Conservation (phyloP, 53 echinoderm and acorn worm genomes). For the Zoroaster sp. region DNA sequence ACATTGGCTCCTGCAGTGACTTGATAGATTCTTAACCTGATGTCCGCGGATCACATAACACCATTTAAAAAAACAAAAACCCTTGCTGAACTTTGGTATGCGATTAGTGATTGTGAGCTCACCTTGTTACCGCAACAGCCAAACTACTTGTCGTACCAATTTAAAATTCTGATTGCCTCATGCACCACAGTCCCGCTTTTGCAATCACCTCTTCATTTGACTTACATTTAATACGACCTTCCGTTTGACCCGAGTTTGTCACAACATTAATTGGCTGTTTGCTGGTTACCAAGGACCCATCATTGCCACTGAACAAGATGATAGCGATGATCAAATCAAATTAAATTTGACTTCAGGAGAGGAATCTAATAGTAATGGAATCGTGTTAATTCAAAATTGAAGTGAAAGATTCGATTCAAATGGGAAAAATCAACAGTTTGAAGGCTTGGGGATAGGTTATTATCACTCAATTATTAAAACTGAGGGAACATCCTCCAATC, state of each 20-base stretch:
- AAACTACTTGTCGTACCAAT: background rate
- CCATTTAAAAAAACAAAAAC: too few species aligned
- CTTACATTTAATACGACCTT: background rate
- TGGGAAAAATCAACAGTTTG: background rate
- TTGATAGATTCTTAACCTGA: background rate
- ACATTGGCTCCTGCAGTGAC: background rate
- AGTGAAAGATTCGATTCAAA: background rate
- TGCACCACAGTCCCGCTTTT: background rate
- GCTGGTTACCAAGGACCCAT: background rate
- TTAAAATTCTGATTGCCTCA: background rate
- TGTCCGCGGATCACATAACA: too few species aligned
- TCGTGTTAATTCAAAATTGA: constrained; percentile 14
- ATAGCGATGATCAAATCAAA: background rate
- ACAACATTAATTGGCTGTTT: constrained; percentile 9
- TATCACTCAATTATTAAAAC: background rate
- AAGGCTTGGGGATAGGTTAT: background rate
- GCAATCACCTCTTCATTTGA: background rate
- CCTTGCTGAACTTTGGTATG: background rate
- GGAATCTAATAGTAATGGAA: constrained; percentile 7
- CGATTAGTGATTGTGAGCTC: background rate
- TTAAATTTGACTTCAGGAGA: background rate
- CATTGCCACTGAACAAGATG: background rate
- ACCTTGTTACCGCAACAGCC: background rate
- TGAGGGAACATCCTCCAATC: background rate
- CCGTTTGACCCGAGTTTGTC: background rate